These are phyloP conservation scores for Sceloporus tristichus DNA, from an alignment of 2,113 vertebrate species.

Conservation along the genomic window DNA sequence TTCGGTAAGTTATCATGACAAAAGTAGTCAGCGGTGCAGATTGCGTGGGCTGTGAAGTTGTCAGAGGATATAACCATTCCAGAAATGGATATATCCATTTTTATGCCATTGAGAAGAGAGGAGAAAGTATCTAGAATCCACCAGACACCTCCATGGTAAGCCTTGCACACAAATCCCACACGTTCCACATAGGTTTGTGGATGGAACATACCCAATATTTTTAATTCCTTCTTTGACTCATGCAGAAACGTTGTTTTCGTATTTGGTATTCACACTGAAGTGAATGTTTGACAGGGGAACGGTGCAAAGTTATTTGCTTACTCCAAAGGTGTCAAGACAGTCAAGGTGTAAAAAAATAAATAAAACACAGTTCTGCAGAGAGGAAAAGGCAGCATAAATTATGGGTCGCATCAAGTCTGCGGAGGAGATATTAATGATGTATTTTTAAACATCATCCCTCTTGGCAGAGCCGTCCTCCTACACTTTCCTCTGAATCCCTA, in stretches of 20 bases:
- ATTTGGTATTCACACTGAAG: constrained; percentile 25
- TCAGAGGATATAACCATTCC: background rate
- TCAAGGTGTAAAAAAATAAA: background rate
- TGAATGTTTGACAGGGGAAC: constrained; percentile 15
- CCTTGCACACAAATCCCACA: too few species aligned
- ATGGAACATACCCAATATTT: background rate
- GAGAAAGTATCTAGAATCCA: background rate
- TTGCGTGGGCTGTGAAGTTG: background rate
- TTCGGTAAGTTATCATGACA: too few species aligned
- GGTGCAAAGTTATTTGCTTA: constrained; percentile 8
- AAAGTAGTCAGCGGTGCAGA: too few species aligned
- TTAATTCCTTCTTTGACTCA: constrained; percentile 5
- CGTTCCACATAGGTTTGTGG: background rate
- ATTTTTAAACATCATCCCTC: background rate
- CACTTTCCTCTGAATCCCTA: constrained; percentile 7
- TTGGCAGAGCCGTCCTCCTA: background rate
- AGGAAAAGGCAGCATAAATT: background rate
- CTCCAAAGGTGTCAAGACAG: background rate
- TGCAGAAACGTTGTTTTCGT: constrained; percentile 21
- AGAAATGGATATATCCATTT: background rate
- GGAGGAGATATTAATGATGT: constrained; percentile 8
- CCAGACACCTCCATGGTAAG: background rate
- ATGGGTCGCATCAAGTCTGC: background rate
- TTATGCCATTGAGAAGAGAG: background rate
- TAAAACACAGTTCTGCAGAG: accelerated